Conservation (phyloP, 2,797 vertebrate genomes). For the Choloepus didactylus region DNA sequence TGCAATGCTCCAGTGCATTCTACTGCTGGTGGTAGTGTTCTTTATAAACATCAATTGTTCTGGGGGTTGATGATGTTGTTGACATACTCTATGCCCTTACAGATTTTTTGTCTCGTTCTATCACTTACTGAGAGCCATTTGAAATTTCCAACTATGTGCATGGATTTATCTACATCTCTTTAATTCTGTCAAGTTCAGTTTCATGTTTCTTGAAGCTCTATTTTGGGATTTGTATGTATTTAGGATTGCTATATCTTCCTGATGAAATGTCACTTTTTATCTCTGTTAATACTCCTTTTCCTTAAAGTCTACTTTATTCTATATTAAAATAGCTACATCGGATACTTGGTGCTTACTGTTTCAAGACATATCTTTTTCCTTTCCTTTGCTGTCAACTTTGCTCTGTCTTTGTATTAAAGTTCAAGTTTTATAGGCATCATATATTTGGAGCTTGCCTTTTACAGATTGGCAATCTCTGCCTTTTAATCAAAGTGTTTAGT, state of each 20-base stretch:
- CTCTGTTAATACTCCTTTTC: background rate
- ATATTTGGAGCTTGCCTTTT: background rate
- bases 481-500: background rate
- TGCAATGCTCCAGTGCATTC: background rate
- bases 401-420: background rate
- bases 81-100: background rate
- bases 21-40: background rate
- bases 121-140: background rate
- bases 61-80: too few relatives aligned
- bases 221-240: background rate
- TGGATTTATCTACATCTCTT: background rate
- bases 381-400: background rate
- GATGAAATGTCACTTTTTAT: background rate
- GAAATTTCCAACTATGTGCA: background rate
- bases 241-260: background rate
- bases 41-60: background rate
- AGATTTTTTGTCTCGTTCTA: background rate
- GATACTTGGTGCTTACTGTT: background rate
- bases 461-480: background rate
- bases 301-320: background rate
- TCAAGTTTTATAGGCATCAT: background rate
- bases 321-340: background rate
- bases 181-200: background rate
- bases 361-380: background rate
- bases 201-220: background rate